Percentiles rank a stretch among this genome's conserved stretches.
Evolutionary conservation across 2,797 vertebrate genomes (phyloP).

Genomic region (Darevskia mixta): DNA sequence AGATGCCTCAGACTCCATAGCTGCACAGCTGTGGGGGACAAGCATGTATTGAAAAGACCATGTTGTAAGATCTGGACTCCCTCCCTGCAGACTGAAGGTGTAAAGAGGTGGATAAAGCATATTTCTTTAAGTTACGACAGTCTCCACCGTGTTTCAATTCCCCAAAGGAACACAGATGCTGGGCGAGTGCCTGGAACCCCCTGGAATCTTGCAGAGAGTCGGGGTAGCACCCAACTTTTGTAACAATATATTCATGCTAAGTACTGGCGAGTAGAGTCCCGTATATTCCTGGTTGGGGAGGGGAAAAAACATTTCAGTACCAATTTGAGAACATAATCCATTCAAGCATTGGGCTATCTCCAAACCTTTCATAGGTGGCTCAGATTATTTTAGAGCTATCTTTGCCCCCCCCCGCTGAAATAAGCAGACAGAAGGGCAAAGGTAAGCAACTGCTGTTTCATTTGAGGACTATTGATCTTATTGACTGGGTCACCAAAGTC

Average conservation of each 20-base stretch:
- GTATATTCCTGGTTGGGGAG: background rate
- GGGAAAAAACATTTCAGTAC: background rate
- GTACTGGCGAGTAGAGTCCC: background rate
- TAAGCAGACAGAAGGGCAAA: constrained; percentile 30
- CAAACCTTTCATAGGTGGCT: constrained; percentile 9
- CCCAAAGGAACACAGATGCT: too few relatives aligned
- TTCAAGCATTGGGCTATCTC: background rate
- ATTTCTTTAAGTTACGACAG: too few relatives aligned
- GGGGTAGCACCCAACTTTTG: too few relatives aligned
- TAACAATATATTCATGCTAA: background rate
- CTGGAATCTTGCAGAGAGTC: too few relatives aligned
- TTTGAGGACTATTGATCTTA: constrained; percentile 72
- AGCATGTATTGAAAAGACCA: too few relatives aligned
- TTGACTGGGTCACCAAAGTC: constrained; percentile 69
- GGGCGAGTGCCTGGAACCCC: too few relatives aligned
- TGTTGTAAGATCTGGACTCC: too few relatives aligned
- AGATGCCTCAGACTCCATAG: too few relatives aligned
- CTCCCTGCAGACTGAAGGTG: too few relatives aligned
- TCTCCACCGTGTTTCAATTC: too few relatives aligned
- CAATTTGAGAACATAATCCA: background rate
- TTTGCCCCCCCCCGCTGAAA: constrained; percentile 30
- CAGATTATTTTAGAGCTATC: constrained; percentile 27
- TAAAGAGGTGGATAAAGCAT: too few relatives aligned
- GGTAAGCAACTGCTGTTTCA: constrained; percentile 20
- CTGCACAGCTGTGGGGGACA: too few relatives aligned